A percentile compares a stretch with the other conserved stretches of the same genome.
Conservation (phyloP, 2,888 invertebrate species). For the Drosophila recens region DNA sequence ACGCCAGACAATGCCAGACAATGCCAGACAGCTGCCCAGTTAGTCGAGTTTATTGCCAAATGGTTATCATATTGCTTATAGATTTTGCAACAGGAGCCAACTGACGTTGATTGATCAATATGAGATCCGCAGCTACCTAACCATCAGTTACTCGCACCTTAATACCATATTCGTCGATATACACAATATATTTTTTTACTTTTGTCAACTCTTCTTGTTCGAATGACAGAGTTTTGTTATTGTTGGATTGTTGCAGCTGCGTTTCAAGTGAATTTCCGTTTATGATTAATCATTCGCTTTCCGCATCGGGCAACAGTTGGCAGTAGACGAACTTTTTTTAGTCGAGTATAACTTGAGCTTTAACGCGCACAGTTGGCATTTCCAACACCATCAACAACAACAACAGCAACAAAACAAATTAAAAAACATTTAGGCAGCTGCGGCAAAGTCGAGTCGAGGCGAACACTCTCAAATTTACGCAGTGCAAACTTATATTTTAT, state of each 20-base stretch:
- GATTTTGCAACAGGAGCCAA: constrained; percentile 78
- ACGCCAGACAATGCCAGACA: constrained; percentile 15
- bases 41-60: constrained; percentile 76
- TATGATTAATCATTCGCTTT: constrained; percentile 68
- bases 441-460: constrained; percentile 48
- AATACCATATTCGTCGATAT: constrained; percentile 7
- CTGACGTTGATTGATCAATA: constrained; percentile 85
- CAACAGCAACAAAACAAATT: constrained; percentile 67
- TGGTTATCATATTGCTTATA: constrained; percentile 84
- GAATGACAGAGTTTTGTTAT: constrained; percentile 60
- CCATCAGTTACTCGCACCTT: constrained; percentile 53
- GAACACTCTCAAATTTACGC: constrained; percentile 71
- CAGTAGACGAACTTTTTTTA: constrained; percentile 52
- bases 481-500: constrained; percentile 82
- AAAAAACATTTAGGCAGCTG: constrained; percentile 83
- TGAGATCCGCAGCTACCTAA: constrained; percentile 74
- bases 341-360: constrained; percentile 68
- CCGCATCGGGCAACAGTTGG: constrained; percentile 55
- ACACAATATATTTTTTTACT: constrained; percentile 24
- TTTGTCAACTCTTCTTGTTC: constrained; percentile 75
- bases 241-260: constrained; percentile 50
- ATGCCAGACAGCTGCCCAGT: constrained; percentile 43
- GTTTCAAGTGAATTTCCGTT: constrained; percentile 52
- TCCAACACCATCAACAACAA: constrained; percentile 25
- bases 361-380: constrained; percentile 59